Conservation (phyloP, 2,797 vertebrate genomes). For the Benthosema pterotum region DNA sequence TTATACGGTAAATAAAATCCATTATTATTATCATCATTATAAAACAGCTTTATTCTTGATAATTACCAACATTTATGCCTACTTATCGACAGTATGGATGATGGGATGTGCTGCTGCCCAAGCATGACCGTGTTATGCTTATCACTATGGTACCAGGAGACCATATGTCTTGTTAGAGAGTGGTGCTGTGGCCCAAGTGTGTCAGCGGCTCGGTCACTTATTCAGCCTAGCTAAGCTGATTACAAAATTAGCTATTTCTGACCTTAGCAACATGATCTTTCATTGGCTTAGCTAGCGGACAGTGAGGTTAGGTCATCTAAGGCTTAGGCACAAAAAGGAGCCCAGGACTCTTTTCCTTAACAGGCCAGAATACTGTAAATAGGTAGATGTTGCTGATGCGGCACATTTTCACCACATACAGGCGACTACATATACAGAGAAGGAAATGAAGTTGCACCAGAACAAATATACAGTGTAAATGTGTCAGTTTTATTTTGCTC, state of each 20-base stretch:
- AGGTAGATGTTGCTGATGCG: neutral
- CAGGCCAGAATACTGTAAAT: constrained; percentile 3
- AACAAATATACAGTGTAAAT: too few species aligned
- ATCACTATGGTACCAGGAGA: constrained; percentile 10
- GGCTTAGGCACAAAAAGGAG: constrained; percentile 41
- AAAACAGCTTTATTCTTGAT: too few species aligned
- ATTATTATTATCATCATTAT: too few species aligned
- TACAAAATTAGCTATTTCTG: constrained; percentile 71
- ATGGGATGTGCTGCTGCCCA: neutral
- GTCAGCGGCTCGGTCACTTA: constrained; percentile 57
- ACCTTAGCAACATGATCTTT: constrained; percentile 59
- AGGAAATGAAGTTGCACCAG: too few species aligned
- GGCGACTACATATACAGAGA: too few species aligned
- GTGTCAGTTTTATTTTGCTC: too few species aligned
- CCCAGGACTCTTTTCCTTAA: constrained; percentile 21
- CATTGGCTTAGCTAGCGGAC: constrained; percentile 55
- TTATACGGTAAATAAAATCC: too few species aligned
- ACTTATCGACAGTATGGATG: neutral
- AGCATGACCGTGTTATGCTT: neutral
- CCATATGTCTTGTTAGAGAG: constrained; percentile 30
- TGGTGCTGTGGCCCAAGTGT: constrained; percentile 53
- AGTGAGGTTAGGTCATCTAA: constrained; percentile 53
- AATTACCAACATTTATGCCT: neutral
- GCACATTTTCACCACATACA: too few species aligned
- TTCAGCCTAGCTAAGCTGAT: constrained; percentile 63